phyloP scores from a whole-genome alignment of 1,140 invertebrate species.

The Venustaconcha ellipsiformis region DNA sequence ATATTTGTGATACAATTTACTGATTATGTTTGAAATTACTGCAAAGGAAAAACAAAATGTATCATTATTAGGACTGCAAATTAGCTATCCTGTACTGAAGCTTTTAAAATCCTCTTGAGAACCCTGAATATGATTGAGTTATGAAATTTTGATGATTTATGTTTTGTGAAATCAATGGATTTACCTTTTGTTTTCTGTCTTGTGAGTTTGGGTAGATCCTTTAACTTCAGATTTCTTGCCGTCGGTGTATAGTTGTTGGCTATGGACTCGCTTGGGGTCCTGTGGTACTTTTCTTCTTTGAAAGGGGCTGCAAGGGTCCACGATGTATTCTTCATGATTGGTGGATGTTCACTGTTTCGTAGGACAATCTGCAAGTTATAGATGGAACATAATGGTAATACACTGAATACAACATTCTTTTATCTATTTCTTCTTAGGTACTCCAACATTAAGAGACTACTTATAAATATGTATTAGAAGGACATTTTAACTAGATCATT shows the following conservation, averaged over 20 bases:
- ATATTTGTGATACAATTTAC: too few species aligned
- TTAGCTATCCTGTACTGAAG: background rate
- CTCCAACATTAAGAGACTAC: too few species aligned
- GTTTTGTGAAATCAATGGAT: background rate
- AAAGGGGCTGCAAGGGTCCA: slow-evolving; percentile 70
- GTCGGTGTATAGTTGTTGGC: slow-evolving; percentile 74
- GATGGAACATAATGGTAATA: slow-evolving; percentile 3
- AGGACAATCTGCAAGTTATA: slow-evolving; percentile 61
- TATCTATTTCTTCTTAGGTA: too few species aligned
- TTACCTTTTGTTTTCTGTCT: slow-evolving; percentile 53
- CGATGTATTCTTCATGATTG: slow-evolving; percentile 68
- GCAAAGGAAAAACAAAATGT: background rate
- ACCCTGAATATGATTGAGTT: too few species aligned
- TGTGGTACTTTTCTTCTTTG: slow-evolving; percentile 67
- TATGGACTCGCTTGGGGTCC: slow-evolving; percentile 77
- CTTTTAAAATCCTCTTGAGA: too few species aligned
- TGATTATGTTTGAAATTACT: too few species aligned
- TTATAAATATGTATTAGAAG: too few species aligned
- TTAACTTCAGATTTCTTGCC: slow-evolving; percentile 71
- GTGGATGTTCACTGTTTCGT: slow-evolving; percentile 67
- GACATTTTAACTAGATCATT: too few species aligned
- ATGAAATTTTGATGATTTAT: background rate
- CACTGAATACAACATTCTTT: background rate
- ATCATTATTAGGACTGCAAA: background rate
- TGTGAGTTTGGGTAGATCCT: slow-evolving; percentile 69